These are phyloP conservation scores for Sepioteuthis lessoniana DNA, from an alignment of 2,888 invertebrate genomes.

Conservation along the genomic window DNA sequence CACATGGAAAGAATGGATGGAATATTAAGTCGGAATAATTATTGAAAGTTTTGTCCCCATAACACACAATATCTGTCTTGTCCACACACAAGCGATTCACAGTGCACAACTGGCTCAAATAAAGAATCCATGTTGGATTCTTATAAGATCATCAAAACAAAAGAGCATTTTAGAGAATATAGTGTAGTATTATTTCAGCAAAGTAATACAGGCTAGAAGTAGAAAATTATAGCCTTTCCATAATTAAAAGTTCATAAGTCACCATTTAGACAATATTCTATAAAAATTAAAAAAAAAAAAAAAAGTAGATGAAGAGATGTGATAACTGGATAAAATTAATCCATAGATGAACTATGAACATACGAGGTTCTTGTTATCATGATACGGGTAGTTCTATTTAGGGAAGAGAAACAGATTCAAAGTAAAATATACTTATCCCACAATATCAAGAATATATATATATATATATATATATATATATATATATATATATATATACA, in stretches of 20 bases:
- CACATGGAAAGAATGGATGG: not conserved
- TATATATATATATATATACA: no score
- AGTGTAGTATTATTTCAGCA: no score
- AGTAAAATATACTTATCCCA: no score
- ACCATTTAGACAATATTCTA: not conserved
- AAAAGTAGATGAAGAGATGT: not conserved
- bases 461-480: no score
- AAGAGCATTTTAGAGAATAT: no score
- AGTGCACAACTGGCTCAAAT: not conserved
- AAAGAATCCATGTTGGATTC: not conserved
- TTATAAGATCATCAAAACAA: not conserved
- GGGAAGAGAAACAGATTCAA: no score
- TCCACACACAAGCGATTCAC: not conserved
- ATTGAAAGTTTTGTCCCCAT: not conserved
- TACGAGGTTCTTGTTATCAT: no score
- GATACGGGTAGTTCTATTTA: no score
- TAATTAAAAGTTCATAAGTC: not conserved
- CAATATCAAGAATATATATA: no score
- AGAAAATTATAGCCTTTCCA: not conserved
- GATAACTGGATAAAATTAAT: not conserved
- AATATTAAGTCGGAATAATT: not conserved
- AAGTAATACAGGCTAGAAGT: not conserved
- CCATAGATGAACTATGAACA: not conserved
- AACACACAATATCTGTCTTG: no score
- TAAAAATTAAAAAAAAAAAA: not conserved